A percentile compares a stretch with the other conserved stretches of the same genome.
Evolutionary conservation across 2,797 vertebrate species (phyloP).

Genomic region (Chaetodon trifasciatus): DNA sequence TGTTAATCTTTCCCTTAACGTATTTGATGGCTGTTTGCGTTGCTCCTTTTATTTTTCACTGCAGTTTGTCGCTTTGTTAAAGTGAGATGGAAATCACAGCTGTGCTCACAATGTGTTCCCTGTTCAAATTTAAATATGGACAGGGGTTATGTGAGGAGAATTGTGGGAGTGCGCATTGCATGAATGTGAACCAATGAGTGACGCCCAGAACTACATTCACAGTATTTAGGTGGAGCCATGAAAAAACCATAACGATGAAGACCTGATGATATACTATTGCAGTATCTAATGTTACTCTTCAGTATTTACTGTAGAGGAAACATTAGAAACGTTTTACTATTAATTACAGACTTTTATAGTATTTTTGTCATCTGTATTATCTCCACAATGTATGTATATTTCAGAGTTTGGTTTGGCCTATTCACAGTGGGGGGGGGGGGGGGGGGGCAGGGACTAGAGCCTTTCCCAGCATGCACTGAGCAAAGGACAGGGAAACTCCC

Average conservation of each 20-base stretch:
- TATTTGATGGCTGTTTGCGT: conserved; percentile 28
- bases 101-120: conserved; percentile 13
- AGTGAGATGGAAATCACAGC: conserved; percentile 17
- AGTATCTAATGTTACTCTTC: neutral
- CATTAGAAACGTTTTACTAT: neutral
- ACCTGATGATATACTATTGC: neutral
- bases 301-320: neutral
- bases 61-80: conserved; percentile 13
- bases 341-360: neutral
- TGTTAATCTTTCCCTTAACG: neutral
- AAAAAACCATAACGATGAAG: neutral
- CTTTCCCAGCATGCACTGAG: conserved; percentile 53
- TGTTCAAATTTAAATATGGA: conserved; percentile 30
- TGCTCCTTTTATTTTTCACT: conserved; percentile 18
- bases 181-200: conserved; percentile 33
- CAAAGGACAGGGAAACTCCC: conserved; percentile 34
- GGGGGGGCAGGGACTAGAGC: neutral
- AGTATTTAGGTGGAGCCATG: conserved; percentile 15
- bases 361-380: conserved; percentile 8
- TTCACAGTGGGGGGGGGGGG: conserved; percentile 16
- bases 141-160: conserved; percentile 36
- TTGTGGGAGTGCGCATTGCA: conserved; percentile 26
- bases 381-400: neutral
- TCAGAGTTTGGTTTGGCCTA: neutral
- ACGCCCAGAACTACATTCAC: neutral